These are phyloP conservation scores for Tetragonisca angustula DNA, from an alignment of 2,888 invertebrate species.

Conservation along the genomic window DNA sequence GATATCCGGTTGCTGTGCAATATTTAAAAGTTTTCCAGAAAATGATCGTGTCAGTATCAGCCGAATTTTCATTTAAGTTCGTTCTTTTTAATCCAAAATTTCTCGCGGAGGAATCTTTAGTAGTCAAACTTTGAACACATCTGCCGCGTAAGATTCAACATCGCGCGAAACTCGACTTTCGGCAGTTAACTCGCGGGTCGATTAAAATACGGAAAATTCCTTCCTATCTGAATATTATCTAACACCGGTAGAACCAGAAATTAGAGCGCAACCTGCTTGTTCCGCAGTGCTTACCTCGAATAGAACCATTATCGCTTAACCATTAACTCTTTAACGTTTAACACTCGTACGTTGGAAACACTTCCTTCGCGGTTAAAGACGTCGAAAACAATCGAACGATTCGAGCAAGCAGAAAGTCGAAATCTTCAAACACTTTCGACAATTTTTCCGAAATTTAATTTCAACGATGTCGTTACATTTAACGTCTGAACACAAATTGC, in stretches of 20 bases:
- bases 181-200: background rate
- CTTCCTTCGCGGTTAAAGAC: background rate
- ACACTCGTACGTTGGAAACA: background rate
- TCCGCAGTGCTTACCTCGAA: background rate
- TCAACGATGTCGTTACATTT: background rate
- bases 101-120: background rate
- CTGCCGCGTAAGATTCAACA: background rate
- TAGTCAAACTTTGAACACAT: slow-evolving; percentile 18
- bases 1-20: background rate
- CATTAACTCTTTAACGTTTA: background rate
- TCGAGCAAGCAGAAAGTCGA: background rate
- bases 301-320: background rate
- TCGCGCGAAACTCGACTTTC: slow-evolving; percentile 7
- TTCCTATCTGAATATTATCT: background rate
- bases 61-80: background rate
- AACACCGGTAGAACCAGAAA: background rate
- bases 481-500: background rate
- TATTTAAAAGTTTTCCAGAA: too few relatives aligned
- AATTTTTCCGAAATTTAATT: background rate
- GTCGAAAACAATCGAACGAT: background rate
- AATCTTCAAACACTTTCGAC: background rate
- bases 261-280: background rate
- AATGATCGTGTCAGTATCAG: too few relatives aligned
- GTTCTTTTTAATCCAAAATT: background rate
- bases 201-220: slow-evolving; percentile 16